Conservation (phyloP, 2,888 invertebrate genomes). For the Coenonympha glycerion region DNA sequence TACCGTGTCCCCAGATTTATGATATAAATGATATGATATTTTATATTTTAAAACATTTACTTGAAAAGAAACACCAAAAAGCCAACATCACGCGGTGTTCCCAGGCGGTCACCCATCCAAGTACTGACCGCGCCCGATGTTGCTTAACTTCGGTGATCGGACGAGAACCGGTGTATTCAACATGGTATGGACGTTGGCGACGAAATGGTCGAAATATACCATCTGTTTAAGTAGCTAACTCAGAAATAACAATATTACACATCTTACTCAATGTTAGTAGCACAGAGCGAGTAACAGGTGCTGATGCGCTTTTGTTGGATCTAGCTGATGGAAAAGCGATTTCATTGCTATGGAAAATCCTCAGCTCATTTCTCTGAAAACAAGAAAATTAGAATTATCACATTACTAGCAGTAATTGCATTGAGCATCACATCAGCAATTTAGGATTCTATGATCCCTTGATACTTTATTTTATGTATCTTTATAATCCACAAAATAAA, state of each 20-base stretch:
- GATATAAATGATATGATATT: too few species aligned
- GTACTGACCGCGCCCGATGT: slow-evolving; percentile 47
- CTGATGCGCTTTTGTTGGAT: slow-evolving; percentile 33
- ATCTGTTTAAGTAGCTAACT: not conserved
- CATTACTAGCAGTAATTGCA: too few species aligned
- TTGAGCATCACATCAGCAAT: too few species aligned
- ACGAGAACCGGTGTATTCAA: slow-evolving; percentile 47
- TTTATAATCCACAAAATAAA: too few species aligned
- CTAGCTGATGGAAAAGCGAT: slow-evolving; percentile 45
- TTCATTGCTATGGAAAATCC: slow-evolving; percentile 67
- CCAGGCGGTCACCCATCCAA: slow-evolving; percentile 54
- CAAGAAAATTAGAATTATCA: not conserved
- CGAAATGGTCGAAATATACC: not conserved
- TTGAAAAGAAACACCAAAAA: slow-evolving; percentile 34
- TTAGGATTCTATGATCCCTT: too few species aligned
- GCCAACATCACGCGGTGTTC: slow-evolving; percentile 50
- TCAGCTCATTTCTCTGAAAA: slow-evolving; percentile 59
- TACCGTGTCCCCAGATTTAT: too few species aligned
- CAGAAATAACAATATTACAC: too few species aligned
- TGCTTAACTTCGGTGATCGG: slow-evolving; percentile 50
- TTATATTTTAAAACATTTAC: too few species aligned
- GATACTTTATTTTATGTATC: too few species aligned
- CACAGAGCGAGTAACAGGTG: slow-evolving; percentile 36
- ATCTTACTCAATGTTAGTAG: slow-evolving; percentile 54
- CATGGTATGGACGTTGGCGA: slow-evolving; percentile 43